phyloP scores from a whole-genome alignment of 1,140 invertebrate species.

The Aphelinus certus region DNA sequence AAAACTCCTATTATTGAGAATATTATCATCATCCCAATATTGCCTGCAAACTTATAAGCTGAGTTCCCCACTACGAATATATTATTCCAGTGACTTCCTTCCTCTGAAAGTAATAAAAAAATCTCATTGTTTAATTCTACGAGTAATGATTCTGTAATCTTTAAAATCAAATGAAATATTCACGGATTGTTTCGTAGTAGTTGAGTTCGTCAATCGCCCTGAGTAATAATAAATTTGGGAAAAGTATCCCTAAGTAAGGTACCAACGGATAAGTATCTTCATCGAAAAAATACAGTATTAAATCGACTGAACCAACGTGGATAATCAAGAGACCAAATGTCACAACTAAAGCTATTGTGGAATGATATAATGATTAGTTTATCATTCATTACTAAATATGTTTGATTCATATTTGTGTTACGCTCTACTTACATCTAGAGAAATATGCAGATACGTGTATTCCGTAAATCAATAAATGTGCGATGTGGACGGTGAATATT shows the following conservation, averaged over 20 bases:
- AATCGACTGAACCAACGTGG: background rate
- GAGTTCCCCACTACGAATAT: conserved; percentile 63
- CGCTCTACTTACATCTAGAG: conserved; percentile 50
- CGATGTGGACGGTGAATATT: conserved; percentile 50
- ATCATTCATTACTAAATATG: too few relatives aligned
- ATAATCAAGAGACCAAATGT: conserved; percentile 9
- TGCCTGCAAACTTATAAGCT: conserved; percentile 64
- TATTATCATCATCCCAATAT: conserved; percentile 61
- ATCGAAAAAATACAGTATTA: conserved; percentile 10
- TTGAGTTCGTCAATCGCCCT: conserved; percentile 29
- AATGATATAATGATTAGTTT: too few relatives aligned
- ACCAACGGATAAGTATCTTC: conserved; percentile 3
- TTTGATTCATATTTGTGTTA: too few relatives aligned
- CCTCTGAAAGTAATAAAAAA: conserved; percentile 59
- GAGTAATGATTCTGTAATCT: background rate
- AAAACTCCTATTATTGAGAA: conserved; percentile 63
- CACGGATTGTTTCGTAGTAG: conserved; percentile 29
- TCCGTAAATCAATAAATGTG: conserved; percentile 56
- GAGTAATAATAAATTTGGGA: conserved; percentile 27
- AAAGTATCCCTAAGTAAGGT: conserved; percentile 36
- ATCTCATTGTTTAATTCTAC: background rate
- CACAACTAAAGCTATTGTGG: conserved; percentile 11
- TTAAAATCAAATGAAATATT: background rate
- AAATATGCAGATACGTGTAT: conserved; percentile 60
- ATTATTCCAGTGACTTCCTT: conserved; percentile 70